A percentile compares a stretch with the other conserved stretches of the same genome.
phyloP scores from a whole-genome alignment of 2,113 vertebrate species.

The Pseudorectes ferrugineus region DNA sequence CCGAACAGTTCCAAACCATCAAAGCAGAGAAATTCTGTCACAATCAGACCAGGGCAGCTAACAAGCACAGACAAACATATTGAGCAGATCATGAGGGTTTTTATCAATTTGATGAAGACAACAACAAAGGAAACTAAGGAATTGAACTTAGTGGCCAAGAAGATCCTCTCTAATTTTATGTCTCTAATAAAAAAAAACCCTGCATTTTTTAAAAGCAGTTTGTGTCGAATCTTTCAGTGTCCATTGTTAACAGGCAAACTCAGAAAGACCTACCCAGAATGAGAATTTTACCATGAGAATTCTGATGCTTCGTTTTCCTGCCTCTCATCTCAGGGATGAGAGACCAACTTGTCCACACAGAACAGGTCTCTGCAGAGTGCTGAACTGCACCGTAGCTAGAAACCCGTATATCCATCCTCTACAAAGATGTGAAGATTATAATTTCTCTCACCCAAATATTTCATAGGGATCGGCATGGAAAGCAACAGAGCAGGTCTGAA shows the following conservation, averaged over 20 bases:
- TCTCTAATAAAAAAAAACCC: not conserved
- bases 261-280: accelerated
- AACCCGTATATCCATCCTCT: not conserved
- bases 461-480: not conserved
- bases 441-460: accelerated
- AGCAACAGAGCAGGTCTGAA: accelerated
- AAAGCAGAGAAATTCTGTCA: not conserved
- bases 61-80: not conserved
- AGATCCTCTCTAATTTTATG: not conserved
- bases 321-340: not conserved
- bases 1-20: not conserved
- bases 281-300: not conserved
- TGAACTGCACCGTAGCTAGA: not conserved
- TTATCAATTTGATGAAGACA: not conserved
- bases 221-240: not conserved
- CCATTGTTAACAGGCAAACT: not conserved
- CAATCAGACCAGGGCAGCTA: not conserved
- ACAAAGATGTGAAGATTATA: not conserved
- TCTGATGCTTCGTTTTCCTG: not conserved
- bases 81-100: not conserved
- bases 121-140: not conserved
- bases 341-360: not conserved
- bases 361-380: not conserved
- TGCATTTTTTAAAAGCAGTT: not conserved
- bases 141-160: not conserved